Base-by-base conservation (phyloP, 2,797 vertebrate species). In the Macropodus opercularis region DNA sequence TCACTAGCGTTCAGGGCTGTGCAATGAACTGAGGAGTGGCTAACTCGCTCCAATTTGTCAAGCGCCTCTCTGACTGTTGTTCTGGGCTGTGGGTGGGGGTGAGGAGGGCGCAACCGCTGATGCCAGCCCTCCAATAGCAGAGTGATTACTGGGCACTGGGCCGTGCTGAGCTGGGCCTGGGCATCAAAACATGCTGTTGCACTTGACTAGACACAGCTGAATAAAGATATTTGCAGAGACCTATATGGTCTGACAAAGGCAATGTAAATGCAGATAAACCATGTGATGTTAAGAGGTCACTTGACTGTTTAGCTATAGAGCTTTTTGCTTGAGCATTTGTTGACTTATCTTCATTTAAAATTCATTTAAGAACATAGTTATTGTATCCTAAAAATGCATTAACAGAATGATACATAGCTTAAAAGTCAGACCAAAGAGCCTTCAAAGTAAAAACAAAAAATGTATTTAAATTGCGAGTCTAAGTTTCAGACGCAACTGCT, bases 21-120 rank as follows among this genome's bases (percentile, higher is more conserved):
- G 88, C 87, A 85, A 71, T 85, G 83, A 88, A 89, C 84, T 88
- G 77, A 85, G 75, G 75, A 87, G 82, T 73, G 83, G 85, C 87
- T 86, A 89, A 89, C 88, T 82, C 78, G 72, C 85, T 72, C 86
- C 88, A 88, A 85, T 91, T 87, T 90, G 84, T 90, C 85, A 85
- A 74, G 77, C 88, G 84, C 86, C n/a, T 81, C 78, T 75, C 69
- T 31, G 75, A 78, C 79, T 87, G 68, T 75, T 81, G 81, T 82
- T 80, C n/a, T 75, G 72, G 75, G 75, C 77, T 65, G 69, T 54
- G 83, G 77, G 77, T 75, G 78, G 72, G 70, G 79, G 79, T 77
- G 75, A 73, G 79, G 55, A 75, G 71, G 77, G 75, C 50, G 68
- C 75, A 77, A 77, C 77, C 58, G 55, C 57, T 61, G 79, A 72